Percentiles rank a stretch among this genome's conserved stretches.
Evolutionary conservation across 2,888 invertebrate genomes (phyloP).

Genomic region (Drosophila koepferae): DNA sequence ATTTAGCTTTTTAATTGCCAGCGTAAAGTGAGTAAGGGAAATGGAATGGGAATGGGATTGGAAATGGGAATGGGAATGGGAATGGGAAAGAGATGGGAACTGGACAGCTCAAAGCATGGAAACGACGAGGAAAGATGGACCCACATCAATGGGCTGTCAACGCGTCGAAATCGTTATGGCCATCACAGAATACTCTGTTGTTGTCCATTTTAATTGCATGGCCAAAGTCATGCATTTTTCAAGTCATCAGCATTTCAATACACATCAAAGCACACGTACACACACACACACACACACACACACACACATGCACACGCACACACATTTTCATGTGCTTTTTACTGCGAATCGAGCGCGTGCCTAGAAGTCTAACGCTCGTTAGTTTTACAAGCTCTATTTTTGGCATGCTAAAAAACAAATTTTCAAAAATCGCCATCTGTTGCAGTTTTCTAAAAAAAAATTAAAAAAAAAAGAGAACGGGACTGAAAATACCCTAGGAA

Average conservation of each 20-base stretch:
- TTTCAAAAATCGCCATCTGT: neutral
- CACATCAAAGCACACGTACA: conserved; percentile 16
- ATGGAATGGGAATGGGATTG: neutral
- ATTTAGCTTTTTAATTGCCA: conserved; percentile 28
- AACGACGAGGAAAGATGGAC: conserved; percentile 15
- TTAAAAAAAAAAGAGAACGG: too few relatives aligned
- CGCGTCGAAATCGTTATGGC: conserved; percentile 31
- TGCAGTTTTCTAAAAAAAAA: neutral
- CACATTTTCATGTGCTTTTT: neutral
- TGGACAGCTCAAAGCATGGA: conserved; percentile 12
- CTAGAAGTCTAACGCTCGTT: conserved; percentile 10
- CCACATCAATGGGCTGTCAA: conserved; percentile 50
- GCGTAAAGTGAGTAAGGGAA: neutral
- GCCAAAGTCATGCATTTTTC: conserved; percentile 45
- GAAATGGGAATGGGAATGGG: neutral
- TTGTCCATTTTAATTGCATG: conserved; percentile 56
- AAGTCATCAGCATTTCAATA: conserved; percentile 33
- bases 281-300: neutral
- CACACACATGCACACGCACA: neutral
- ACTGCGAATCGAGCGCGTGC: conserved; percentile 1
- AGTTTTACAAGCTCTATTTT: neutral
- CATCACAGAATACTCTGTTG: conserved; percentile 26
- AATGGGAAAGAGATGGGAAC: neutral
- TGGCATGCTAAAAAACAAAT: neutral
- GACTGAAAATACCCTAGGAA: neutral